A percentile compares a stretch with the other conserved stretches of the same genome.
These are phyloP conservation scores for Saimiri boliviensis DNA, from an alignment of 2,113 vertebrate species.

Conservation along the genomic window DNA sequence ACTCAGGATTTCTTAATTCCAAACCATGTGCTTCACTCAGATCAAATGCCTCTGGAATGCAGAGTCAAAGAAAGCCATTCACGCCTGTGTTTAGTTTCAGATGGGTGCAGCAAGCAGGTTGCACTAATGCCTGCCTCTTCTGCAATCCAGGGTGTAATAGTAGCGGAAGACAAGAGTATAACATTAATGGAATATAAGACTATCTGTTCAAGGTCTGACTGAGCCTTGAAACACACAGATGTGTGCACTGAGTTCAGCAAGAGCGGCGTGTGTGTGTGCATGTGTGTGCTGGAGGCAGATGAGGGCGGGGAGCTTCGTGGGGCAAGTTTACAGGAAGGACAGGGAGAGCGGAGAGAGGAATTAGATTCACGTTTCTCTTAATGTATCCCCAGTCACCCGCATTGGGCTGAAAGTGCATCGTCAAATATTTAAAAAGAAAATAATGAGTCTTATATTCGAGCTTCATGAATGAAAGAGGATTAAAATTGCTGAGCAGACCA, in stretches of 20 bases:
- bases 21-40: background rate
- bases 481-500: constrained; percentile 67
- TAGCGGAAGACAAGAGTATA: no score
- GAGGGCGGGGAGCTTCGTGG: accelerated
- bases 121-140: background rate
- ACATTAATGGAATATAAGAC: no score
- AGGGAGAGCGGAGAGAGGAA: background rate
- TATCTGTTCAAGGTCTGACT: background rate
- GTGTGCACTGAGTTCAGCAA: background rate
- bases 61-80: background rate
- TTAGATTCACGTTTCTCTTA: background rate
- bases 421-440: constrained; percentile 68
- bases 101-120: background rate
- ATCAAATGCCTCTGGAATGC: background rate
- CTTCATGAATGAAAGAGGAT: constrained; percentile 2
- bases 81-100: background rate
- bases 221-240: background rate
- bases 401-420: background rate
- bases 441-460: constrained; percentile 36
- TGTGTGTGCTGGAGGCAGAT: background rate
- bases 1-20: background rate
- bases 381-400: background rate
- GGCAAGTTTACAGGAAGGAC: background rate
- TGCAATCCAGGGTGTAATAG: background rate
- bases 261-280: background rate